Evolutionary conservation across 2,797 vertebrate genomes (phyloP).

Genomic region (Malurus leucopterus): DNA sequence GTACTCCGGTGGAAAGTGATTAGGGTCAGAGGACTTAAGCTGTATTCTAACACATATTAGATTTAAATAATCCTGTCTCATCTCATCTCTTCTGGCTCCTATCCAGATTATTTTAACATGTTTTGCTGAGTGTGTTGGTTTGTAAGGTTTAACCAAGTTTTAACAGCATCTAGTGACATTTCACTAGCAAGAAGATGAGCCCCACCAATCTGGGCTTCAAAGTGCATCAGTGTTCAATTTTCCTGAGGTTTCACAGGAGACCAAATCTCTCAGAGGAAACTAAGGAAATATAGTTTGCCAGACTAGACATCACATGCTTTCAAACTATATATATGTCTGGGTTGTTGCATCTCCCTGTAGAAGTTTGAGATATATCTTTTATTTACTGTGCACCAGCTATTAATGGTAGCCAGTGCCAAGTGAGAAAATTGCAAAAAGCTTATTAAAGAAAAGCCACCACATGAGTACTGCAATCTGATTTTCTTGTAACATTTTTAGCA

Average conservation of each 20-base stretch:
- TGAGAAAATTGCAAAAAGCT: background rate
- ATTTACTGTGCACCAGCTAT: background rate
- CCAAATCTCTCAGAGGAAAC: background rate
- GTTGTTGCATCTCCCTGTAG: background rate
- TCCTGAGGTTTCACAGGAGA: background rate
- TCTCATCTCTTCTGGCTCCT: conserved; percentile 52
- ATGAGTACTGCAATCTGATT: background rate
- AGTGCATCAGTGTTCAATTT: background rate
- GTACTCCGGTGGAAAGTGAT: conserved; percentile 29
- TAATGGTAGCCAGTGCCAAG: background rate
- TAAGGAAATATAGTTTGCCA: background rate
- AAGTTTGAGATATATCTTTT: background rate
- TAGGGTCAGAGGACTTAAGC: conserved; percentile 59
- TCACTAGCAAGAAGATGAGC: background rate
- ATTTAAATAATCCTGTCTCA: conserved; percentile 64
- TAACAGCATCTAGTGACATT: background rate
- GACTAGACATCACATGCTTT: background rate
- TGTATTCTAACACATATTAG: conserved; percentile 62
- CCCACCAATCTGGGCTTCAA: background rate
- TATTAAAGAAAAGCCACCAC: background rate
- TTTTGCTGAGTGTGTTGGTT: conserved; percentile 33
- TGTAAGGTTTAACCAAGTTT: conserved; percentile 21
- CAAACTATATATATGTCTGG: background rate
- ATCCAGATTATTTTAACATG: conserved; percentile 36
- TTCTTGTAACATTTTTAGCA: background rate